Evolutionary conservation across 2,888 invertebrate species (phyloP).

Genomic region (Phaonia tiefii): DNA sequence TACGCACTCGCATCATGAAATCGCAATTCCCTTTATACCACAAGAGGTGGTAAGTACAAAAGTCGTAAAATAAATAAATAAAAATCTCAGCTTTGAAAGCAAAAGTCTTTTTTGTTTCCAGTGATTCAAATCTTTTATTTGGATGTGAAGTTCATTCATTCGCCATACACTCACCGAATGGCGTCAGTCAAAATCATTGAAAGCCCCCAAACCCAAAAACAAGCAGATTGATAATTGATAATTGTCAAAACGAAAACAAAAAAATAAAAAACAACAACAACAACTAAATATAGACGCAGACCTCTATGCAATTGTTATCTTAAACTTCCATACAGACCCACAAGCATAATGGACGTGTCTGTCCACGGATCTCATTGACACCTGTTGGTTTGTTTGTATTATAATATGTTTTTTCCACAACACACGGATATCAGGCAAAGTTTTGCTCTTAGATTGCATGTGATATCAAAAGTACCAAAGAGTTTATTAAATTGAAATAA

Average conservation of each 20-base stretch:
- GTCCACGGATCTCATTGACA: conserved; percentile 43
- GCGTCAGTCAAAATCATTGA: neutral
- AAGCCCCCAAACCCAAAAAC: conserved; percentile 15
- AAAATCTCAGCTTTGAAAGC: too few relatives aligned
- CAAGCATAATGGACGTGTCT: neutral
- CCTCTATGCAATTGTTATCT: conserved; percentile 44
- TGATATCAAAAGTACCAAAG: neutral
- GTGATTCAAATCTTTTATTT: too few relatives aligned
- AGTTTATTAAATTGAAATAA: conserved; percentile 39
- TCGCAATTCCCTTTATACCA: too few relatives aligned
- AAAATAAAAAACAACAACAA: too few relatives aligned
- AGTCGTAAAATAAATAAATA: too few relatives aligned
- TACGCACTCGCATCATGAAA: too few relatives aligned
- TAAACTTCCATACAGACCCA: neutral
- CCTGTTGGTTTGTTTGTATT: conserved; percentile 41
- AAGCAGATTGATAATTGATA: neutral
- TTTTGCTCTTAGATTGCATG: neutral
- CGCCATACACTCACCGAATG: conserved; percentile 2
- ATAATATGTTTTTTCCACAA: neutral
- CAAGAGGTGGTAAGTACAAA: too few relatives aligned
- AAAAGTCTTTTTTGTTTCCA: too few relatives aligned
- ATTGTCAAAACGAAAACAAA: neutral
- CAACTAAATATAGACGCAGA: conserved; percentile 25
- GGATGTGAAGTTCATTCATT: too few relatives aligned
- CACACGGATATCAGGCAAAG: conserved; percentile 62